Conservation (phyloP, 2,797 vertebrate species). For the Sebastes nivosus region DNA sequence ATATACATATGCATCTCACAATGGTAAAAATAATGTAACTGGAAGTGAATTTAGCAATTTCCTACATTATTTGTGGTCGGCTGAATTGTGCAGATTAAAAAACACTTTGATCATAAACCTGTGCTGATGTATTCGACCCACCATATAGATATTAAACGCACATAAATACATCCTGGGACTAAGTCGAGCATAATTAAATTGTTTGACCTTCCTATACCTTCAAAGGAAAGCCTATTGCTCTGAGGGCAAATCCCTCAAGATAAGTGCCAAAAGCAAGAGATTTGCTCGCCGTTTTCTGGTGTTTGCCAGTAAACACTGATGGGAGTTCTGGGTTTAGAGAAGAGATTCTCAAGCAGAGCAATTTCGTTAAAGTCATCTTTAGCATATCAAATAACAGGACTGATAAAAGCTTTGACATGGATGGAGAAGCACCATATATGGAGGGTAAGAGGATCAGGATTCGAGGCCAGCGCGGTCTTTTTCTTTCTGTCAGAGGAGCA, state of each 20-base stretch:
- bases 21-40: neutral
- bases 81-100: conserved; percentile 13
- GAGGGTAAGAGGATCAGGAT: conserved; percentile 31
- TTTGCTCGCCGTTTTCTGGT: conserved; percentile 15
- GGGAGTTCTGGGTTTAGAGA: conserved; percentile 4
- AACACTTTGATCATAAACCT: neutral
- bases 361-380: conserved; percentile 14
- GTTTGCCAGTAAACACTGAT: conserved; percentile 22
- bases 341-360: conserved; percentile 4
- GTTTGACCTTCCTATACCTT: conserved; percentile 39
- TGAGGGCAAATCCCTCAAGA: conserved; percentile 35
- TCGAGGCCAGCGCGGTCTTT: neutral
- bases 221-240: conserved; percentile 24
- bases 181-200: conserved; percentile 23
- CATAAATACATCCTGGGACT: conserved; percentile 1
- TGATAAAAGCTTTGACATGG: conserved; percentile 18
- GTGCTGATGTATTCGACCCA: neutral
- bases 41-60: neutral
- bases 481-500: conserved; percentile 21
- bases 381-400: neutral
- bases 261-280: conserved; percentile 26
- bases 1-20: neutral
- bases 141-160: conserved; percentile 3
- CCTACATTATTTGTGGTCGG: neutral
- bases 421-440: conserved; percentile 12